These are phyloP conservation scores for Probaryconus sp. DNA, from an alignment of 1,140 invertebrate genomes.

Conservation along the genomic window DNA sequence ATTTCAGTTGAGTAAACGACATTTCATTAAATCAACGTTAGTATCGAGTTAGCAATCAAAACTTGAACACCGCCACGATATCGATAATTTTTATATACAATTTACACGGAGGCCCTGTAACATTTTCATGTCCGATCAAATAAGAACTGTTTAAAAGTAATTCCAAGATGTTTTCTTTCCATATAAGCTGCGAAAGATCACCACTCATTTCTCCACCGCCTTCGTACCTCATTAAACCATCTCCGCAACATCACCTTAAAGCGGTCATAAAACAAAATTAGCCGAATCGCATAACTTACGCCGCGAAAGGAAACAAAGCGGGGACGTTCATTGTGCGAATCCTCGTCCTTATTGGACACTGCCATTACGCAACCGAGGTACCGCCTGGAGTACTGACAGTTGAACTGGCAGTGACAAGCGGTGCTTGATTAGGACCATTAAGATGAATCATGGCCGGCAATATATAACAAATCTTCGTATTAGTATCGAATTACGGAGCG, in stretches of 20 bases:
- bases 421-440: slow-evolving; percentile 16
- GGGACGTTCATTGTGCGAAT: no score
- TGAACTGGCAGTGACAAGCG: slow-evolving; percentile 3
- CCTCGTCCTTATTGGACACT: slow-evolving; percentile 13
- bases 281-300: no score
- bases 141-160: no score
- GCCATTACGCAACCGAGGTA: slow-evolving; percentile 7
- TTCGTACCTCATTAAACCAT: slow-evolving; percentile 21
- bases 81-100: no score
- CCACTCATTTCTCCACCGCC: slow-evolving; percentile 9
- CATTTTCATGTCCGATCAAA: no score
- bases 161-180: neutral
- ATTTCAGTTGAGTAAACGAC: neutral
- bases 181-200: slow-evolving; percentile 26
- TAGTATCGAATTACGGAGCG: slow-evolving; percentile 30
- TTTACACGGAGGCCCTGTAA: no score
- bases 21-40: neutral
- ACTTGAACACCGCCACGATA: no score
- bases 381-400: neutral
- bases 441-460: slow-evolving; percentile 22
- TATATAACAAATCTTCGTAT: slow-evolving; percentile 37
- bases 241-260: slow-evolving; percentile 7
- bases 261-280: slow-evolving; percentile 28
- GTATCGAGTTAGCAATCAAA: no score
- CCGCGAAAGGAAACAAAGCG: no score